Evolutionary conservation across 2,888 invertebrate species (phyloP), one percentile per base, ranked within the genome.

Genomic region (Azorinus chamasolen): DNA sequence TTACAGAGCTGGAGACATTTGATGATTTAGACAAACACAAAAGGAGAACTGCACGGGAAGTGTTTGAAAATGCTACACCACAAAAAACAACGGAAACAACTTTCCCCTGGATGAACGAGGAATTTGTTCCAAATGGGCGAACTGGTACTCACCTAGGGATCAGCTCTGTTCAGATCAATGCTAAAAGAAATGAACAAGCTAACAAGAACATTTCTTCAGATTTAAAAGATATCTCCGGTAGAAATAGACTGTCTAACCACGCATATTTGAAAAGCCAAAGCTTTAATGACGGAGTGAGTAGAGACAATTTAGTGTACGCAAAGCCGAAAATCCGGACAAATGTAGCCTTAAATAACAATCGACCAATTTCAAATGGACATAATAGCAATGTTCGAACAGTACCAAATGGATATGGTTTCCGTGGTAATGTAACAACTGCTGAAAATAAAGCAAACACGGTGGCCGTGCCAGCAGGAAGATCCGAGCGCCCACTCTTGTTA

Each of bases 41-140:
- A 12, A 18, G 46, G 2, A 58, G 16, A 20, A 22, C 41, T 1
- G 58, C 45, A 0, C 12, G 18, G 25, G 58, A 58, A 2, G 46
- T 58, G 12, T 58, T 58, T 58, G 25, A 43, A 0, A 27, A 27
- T 45, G 27, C 18, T 32, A 4, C 32, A 32, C 22, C 46, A 43
- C 6, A 54, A 20, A 10, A 20, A 32, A 20, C 1, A 18, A 25
- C 37, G 18, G 46, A 78, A n/a, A 80, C 80, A 25, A 80, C 80
- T 10, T 76, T 80, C 45, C 80, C 80, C 22, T 80, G 80, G 80
- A 80, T 80, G 75, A 76, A 76, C 46, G 80, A 80, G 43, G 48
- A 55, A 8, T 80, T 80, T 53, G 57, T 50, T 0, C 66, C 80
- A 24, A 59, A 64, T 18, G 55, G 41, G 2, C 46, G 76, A 18